phyloP scores from a whole-genome alignment of 2,797 vertebrate species.

The Erethizon dorsatum region DNA sequence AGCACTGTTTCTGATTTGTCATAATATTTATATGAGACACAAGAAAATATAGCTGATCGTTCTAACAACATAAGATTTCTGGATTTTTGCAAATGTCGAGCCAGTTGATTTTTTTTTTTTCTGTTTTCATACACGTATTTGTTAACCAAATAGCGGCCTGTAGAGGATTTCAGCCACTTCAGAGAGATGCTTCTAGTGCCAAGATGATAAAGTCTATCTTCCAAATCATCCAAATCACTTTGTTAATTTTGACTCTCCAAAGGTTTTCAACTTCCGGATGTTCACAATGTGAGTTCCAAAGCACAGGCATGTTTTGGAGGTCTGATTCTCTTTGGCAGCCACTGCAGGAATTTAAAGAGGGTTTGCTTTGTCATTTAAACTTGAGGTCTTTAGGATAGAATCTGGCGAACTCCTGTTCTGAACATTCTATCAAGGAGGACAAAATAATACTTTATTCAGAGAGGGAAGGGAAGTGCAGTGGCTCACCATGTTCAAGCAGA shows the following conservation, averaged over 20 bases:
- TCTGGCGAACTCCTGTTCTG: conserved; percentile 7
- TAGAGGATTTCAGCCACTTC: conserved; percentile 37
- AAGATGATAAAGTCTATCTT: background rate
- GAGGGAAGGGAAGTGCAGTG: background rate
- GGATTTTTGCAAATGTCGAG: conserved; percentile 38
- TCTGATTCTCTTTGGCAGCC: conserved; percentile 25
- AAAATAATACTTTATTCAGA: conserved; percentile 54
- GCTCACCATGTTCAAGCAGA: background rate
- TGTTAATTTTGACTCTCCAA: conserved; percentile 25
- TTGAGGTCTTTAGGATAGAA: conserved; percentile 37
- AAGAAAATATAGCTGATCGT: conserved; percentile 6
- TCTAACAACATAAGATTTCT: conserved; percentile 49
- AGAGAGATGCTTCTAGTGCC: conserved; percentile 18
- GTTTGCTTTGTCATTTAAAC: conserved; percentile 56
- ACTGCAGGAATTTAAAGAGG: background rate
- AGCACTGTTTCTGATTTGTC: conserved; percentile 15
- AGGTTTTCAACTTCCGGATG: conserved; percentile 28
- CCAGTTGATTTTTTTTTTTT: conserved; percentile 3
- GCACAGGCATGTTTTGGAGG: background rate
- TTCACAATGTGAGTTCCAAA: background rate
- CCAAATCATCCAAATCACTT: background rate
- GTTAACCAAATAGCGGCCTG: background rate
- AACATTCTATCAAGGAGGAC: background rate
- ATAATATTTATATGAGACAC: background rate
- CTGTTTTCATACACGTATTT: conserved; percentile 16